phyloP scores from a whole-genome alignment of 2,797 vertebrate species.

The Numenius phaeopus region DNA sequence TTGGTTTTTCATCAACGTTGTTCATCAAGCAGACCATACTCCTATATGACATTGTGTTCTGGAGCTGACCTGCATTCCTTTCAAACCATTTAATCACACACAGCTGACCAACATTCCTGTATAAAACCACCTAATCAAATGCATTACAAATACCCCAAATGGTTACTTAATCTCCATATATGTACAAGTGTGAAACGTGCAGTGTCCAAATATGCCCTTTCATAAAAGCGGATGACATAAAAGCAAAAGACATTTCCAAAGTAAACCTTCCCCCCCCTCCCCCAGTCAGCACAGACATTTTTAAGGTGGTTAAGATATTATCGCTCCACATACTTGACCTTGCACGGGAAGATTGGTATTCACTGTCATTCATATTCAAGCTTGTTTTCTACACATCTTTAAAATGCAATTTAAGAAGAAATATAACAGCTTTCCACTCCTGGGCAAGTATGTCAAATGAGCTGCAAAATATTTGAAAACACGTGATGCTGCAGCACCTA shows the following conservation, averaged over 20 bases:
- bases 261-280: background rate
- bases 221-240: background rate
- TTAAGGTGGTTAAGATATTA: background rate
- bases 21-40: background rate
- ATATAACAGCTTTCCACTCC: background rate
- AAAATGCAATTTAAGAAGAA: background rate
- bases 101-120: constrained; percentile 76
- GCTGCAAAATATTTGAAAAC: background rate
- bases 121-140: constrained; percentile 68
- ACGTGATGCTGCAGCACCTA: background rate
- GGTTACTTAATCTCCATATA: constrained; percentile 71
- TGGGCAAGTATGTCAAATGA: background rate
- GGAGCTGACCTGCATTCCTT: constrained; percentile 69
- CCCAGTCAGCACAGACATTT: background rate
- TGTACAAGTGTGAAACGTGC: constrained; percentile 45
- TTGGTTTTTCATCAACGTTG: background rate
- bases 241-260: background rate
- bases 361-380: background rate
- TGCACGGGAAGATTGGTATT: background rate
- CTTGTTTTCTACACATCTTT: background rate
- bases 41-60: constrained; percentile 21
- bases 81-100: constrained; percentile 74
- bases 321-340: background rate
- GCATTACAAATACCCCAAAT: constrained; percentile 67
- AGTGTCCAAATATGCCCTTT: constrained; percentile 3